Conservation (phyloP, 2,113 vertebrate genomes). For the Nothobranchius furzeri region DNA sequence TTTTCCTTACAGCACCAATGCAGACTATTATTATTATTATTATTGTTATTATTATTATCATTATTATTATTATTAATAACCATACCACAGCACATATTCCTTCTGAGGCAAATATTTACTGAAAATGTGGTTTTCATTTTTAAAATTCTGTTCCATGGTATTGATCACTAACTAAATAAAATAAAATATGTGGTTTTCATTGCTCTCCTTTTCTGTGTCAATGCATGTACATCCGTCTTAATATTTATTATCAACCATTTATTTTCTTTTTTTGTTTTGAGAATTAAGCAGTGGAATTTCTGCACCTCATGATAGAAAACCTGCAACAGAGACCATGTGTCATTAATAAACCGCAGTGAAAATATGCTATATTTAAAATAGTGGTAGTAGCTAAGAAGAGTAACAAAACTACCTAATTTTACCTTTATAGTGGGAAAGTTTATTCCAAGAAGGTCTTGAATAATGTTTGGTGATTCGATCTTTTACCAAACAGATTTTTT, state of each 20-base stretch:
- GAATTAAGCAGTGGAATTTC: no score
- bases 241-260: not conserved
- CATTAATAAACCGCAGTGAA: no score
- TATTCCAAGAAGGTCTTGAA: no score
- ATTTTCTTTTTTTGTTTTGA: not conserved
- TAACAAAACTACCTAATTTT: no score
- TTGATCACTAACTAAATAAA: slow-evolving; percentile 90
- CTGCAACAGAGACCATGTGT: no score
- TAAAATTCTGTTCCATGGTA: slow-evolving; percentile 91
- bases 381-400: no score
- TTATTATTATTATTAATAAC: slow-evolving; percentile 70
- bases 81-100: slow-evolving; percentile 77
- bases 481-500: no score
- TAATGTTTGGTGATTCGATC: no score
- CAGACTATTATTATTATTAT: slow-evolving; percentile 70
- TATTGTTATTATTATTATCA: slow-evolving; percentile 43
- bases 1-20: slow-evolving; percentile 87
- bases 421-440: no score
- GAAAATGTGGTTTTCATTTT: slow-evolving; percentile 88
- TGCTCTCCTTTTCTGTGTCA: slow-evolving; percentile 61
- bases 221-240: not conserved
- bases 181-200: slow-evolving; percentile 83
- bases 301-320: no score
- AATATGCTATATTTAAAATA: no score
- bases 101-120: slow-evolving; percentile 89